phyloP scores from a whole-genome alignment of 2,888 invertebrate genomes.

The Parapristionchus giblindavisi region DNA sequence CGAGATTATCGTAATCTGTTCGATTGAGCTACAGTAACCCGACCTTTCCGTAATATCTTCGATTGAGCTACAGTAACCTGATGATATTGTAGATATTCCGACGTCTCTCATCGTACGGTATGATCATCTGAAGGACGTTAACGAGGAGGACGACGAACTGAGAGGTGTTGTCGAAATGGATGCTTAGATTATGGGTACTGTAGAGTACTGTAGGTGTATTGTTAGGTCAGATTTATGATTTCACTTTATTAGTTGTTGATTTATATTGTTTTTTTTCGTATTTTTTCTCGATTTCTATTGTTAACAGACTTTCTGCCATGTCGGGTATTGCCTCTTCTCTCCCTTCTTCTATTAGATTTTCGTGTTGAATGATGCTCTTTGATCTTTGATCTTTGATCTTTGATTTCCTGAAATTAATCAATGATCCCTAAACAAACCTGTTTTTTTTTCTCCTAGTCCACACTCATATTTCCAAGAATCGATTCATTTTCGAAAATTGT shows the following conservation, averaged over 20 bases:
- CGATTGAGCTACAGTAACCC: no score
- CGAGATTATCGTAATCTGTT: no score
- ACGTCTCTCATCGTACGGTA: conserved; percentile 60
- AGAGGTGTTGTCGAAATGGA: conserved; percentile 54
- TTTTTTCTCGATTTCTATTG: not conserved
- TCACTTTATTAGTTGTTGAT: not conserved
- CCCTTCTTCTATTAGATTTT: no score
- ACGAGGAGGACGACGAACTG: conserved; percentile 59
- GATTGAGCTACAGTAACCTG: no score
- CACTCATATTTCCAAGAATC: no score
- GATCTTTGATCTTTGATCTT: not conserved
- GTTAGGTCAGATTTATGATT: not conserved
- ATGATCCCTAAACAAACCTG: no score
- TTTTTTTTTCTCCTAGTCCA: no score
- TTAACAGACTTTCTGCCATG: not conserved
- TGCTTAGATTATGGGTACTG: conserved; percentile 45
- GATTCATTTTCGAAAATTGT: no score
- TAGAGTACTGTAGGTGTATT: not conserved
- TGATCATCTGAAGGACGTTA: conserved; percentile 60
- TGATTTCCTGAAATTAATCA: no score
- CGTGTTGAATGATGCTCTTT: not conserved
- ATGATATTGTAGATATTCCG: conserved; percentile 43
- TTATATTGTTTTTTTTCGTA: conserved; percentile 16
- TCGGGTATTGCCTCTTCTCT: no score
- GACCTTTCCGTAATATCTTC: no score